phyloP scores from a whole-genome alignment of 2,113 vertebrate species.

The Pelecanus crispus region DNA sequence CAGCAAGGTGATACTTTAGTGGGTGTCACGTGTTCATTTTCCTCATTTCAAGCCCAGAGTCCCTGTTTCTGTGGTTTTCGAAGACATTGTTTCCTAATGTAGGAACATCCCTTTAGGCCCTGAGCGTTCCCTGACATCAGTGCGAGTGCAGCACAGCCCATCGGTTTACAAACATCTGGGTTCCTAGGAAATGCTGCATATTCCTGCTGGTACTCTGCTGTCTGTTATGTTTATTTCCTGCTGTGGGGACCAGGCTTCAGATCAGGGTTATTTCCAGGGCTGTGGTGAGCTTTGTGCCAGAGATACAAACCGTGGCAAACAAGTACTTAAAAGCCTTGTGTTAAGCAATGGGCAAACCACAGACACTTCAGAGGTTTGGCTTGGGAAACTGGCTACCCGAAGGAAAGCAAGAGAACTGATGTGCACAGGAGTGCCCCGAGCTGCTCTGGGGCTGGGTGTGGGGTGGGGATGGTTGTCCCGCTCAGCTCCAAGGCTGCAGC shows the following conservation, averaged over 20 bases:
- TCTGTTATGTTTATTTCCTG: constrained; percentile 26
- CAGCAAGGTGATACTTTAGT: neutral
- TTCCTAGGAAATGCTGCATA: neutral
- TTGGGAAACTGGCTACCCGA: fast-evolving
- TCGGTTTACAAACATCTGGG: neutral
- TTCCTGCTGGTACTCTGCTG: neutral
- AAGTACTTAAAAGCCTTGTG: neutral
- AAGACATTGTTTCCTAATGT: neutral
- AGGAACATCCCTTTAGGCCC: neutral
- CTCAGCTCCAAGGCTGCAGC: neutral
- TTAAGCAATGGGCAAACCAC: neutral
- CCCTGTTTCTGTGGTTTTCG: neutral
- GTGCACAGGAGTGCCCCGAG: neutral
- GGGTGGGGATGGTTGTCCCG: fast-evolving
- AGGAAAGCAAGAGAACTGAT: neutral
- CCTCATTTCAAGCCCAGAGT: fast-evolving
- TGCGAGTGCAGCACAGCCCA: fast-evolving
- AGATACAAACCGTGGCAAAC: neutral
- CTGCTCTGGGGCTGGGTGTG: neutral
- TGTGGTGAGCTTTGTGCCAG: neutral
- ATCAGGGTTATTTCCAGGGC: constrained; percentile 10
- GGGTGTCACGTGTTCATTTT: neutral
- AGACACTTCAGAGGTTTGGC: neutral
- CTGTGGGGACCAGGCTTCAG: neutral
- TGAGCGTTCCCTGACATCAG: neutral